Percentiles rank a stretch among this genome's conserved stretches.
Evolutionary conservation across 2,113 vertebrate species (phyloP).

Genomic region (Cyprinodon variegatus): DNA sequence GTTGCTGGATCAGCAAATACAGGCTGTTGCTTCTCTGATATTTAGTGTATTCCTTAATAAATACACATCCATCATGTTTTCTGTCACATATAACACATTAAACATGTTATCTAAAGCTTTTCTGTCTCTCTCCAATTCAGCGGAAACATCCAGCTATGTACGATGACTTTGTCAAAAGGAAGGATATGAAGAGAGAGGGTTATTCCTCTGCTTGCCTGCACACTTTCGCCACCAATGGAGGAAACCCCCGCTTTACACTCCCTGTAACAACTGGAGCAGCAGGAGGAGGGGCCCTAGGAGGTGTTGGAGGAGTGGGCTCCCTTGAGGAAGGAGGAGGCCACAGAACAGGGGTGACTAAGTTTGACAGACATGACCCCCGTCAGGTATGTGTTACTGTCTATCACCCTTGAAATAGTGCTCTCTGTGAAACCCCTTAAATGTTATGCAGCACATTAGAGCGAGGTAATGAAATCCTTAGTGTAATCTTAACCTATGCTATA

Average conservation of each 20-base stretch:
- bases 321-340: conserved; percentile 60
- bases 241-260: conserved; percentile 55
- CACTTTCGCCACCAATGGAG: conserved; percentile 64
- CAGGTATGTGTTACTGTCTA: conserved; percentile 61
- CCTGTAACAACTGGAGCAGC: conserved; percentile 48
- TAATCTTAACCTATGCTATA: background rate
- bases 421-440: background rate
- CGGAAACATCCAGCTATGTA: conserved; percentile 84
- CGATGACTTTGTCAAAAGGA: conserved; percentile 85
- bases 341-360: conserved; percentile 73
- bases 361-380: conserved; percentile 81
- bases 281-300: conserved; percentile 40
- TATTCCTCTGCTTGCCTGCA: conserved; percentile 74
- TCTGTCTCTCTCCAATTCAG: conserved; percentile 58
- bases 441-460: background rate
- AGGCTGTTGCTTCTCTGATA: conserved; percentile 39
- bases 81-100: conserved; percentile 6
- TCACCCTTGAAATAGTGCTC: background rate
- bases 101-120: background rate
- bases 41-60: background rate
- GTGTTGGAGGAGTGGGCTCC: conserved; percentile 44
- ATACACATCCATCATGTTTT: background rate
- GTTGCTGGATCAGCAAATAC: conserved; percentile 17
- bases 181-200: conserved; percentile 83
- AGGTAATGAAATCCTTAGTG: background rate